A percentile compares a stretch with the other conserved stretches of the same genome.
Evolutionary conservation across 2,888 invertebrate species (phyloP).

Genomic region (Brenthis ino): DNA sequence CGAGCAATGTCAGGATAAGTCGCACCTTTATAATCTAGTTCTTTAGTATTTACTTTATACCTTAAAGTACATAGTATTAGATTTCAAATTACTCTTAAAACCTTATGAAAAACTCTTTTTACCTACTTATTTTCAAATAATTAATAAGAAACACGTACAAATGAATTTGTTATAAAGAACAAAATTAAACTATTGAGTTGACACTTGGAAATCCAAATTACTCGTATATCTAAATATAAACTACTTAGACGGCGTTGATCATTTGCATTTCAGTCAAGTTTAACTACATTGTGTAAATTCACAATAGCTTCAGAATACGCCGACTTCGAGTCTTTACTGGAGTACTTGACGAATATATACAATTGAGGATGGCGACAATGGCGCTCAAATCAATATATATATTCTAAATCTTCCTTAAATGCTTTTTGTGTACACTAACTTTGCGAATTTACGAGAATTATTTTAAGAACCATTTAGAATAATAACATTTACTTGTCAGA

Average conservation of each 20-base stretch:
- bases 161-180: too few relatives aligned
- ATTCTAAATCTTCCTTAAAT: constrained; percentile 1
- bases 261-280: constrained; percentile 20
- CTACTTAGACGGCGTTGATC: neutral
- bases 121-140: too few relatives aligned
- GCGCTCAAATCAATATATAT: constrained; percentile 5
- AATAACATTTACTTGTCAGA: too few relatives aligned
- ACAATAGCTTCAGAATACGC: constrained; percentile 18
- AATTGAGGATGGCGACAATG: constrained; percentile 1
- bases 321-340: constrained; percentile 7
- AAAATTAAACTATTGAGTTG: too few relatives aligned
- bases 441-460: neutral
- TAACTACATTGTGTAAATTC: constrained; percentile 19
- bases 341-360: constrained; percentile 5
- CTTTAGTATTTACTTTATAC: too few relatives aligned
- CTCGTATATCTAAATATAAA: neutral
- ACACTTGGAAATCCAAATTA: too few relatives aligned
- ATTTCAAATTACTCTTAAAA: too few relatives aligned
- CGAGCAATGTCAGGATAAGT: too few relatives aligned
- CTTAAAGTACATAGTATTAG: too few relatives aligned
- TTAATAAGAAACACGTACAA: too few relatives aligned
- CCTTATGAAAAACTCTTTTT: too few relatives aligned
- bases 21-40: too few relatives aligned
- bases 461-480: neutral
- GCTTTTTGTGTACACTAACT: neutral